Base-by-base conservation (phyloP, 2,888 invertebrate species). In the Proisotoma minuta region DNA sequence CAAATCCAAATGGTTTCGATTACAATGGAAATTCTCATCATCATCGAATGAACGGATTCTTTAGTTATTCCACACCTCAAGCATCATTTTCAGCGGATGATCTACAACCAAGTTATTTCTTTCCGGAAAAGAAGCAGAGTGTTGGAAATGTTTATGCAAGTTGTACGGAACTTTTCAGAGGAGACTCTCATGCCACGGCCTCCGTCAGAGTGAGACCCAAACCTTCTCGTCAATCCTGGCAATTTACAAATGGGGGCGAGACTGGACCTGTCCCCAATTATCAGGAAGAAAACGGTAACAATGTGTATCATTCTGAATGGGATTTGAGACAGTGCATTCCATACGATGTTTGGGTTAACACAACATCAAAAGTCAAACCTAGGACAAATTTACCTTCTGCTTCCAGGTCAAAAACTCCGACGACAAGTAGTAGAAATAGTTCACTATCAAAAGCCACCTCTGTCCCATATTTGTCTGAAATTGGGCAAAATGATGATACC, bases 281-380 rank as follows among this genome's bases (percentile, higher is more conserved):
- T 52, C 63, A 66, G 34, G 58, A 68, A 23, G 65, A 70, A 4
- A 59, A 63, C 10, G 62, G 60, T 10, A n/a, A n/a, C n/a, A n/a
- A n/a, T n/a, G 54, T 71, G 10, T 73, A 73, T 29, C 73, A 73
- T 57, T 72, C 71, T 1, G 73, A 73, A 26, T 73, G 73, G 73
- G 73, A 73, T 27, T 51, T 73, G 47, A 39, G 73, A 50, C 69
- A 72, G 34, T 72, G 66, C 54, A 70, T 69, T 66, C 69, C 70
- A 3, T 73, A 73, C 54, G 73, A 73, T 56, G 63, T 70, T 28
- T 73, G 73, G 73, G 65, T 73, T 26, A 67, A 60, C 40, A 53
- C 64, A 1, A 66, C 69, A 5, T 59, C 53, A 34, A 60, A 69
- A 39, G 65, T 68, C 2, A 68, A 63, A 43, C 65, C 68, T 0